These are phyloP conservation scores for Caenorhabditis sp. DNA, from an alignment of 2,888 invertebrate species.

Conservation along the genomic window DNA sequence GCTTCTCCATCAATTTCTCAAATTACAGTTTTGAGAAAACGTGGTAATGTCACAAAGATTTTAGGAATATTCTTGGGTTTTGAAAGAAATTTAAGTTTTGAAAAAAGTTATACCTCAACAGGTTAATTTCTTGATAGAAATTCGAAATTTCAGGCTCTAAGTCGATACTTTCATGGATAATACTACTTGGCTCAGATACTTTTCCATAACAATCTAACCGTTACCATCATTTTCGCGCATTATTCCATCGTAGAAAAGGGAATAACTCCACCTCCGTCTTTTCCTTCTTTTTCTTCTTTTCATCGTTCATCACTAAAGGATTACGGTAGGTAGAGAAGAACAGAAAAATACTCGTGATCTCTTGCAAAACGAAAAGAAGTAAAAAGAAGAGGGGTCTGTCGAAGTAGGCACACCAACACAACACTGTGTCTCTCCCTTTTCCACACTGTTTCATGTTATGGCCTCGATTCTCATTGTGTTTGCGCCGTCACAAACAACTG, in stretches of 20 bases:
- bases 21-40: background rate
- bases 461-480: conserved; percentile 36
- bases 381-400: conserved; percentile 17
- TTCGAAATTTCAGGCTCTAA: background rate
- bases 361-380: conserved; percentile 11
- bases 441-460: conserved; percentile 11
- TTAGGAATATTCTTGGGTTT: no score
- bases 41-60: no score
- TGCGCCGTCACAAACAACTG: conserved; percentile 7
- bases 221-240: conserved; percentile 5
- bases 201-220: background rate
- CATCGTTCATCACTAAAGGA: background rate
- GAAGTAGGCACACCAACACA: conserved; percentile 20
- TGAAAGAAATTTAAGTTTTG: no score
- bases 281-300: conserved; percentile 11
- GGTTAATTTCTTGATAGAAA: background rate
- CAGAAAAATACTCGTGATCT: conserved; percentile 17
- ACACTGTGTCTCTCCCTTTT: conserved; percentile 1
- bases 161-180: background rate
- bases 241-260: background rate
- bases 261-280: conserved; percentile 9
- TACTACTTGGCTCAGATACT: no score
- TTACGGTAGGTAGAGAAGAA: conserved; percentile 19
- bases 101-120: no score
- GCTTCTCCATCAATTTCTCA: no score